Evolutionary conservation across 1,140 invertebrate species (phyloP).

Genomic region (Microvelia longipes): DNA sequence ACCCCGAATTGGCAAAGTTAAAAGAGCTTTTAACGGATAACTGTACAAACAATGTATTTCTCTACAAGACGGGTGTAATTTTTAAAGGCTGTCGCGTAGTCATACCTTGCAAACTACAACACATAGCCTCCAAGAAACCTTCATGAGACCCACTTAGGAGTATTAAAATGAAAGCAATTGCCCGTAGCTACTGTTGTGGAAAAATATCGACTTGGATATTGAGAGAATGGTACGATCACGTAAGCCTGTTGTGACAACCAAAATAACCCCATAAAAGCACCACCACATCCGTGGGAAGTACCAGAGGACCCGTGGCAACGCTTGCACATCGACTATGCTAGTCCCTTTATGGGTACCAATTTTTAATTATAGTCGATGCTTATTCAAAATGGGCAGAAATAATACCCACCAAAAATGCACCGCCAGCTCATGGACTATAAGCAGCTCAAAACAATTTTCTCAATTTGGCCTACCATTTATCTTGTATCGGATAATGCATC

Average conservation of each 20-base stretch:
- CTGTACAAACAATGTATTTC: too few species aligned
- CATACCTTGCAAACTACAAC: conserved; percentile 11
- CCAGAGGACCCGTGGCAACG: conserved; percentile 26
- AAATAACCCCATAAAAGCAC: conserved; percentile 18
- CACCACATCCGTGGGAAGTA: conserved; percentile 17
- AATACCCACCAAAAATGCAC: not conserved
- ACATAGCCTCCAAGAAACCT: conserved; percentile 13
- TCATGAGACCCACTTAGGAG: conserved; percentile 21
- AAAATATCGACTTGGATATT: conserved; percentile 22
- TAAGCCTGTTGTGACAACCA: conserved; percentile 16
- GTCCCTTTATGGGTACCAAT: conserved; percentile 28
- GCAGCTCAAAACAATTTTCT: conserved; percentile 5
- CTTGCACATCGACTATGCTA: conserved; percentile 35
- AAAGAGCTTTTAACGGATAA: too few species aligned
- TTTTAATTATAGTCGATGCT: conserved; percentile 30
- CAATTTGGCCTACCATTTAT: conserved; percentile 11
- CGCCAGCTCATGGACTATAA: conserved; percentile 10
- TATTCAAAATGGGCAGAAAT: conserved; percentile 25
- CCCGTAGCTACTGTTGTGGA: conserved; percentile 20
- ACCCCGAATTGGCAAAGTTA: not conserved
- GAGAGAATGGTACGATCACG: conserved; percentile 22
- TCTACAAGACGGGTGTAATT: not conserved
- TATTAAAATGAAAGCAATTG: conserved; percentile 25
- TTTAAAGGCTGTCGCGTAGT: conserved; percentile 10
- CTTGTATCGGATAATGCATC: conserved; percentile 11